Conservation (phyloP, 1,140 invertebrate genomes). For the Bombus picipes region DNA sequence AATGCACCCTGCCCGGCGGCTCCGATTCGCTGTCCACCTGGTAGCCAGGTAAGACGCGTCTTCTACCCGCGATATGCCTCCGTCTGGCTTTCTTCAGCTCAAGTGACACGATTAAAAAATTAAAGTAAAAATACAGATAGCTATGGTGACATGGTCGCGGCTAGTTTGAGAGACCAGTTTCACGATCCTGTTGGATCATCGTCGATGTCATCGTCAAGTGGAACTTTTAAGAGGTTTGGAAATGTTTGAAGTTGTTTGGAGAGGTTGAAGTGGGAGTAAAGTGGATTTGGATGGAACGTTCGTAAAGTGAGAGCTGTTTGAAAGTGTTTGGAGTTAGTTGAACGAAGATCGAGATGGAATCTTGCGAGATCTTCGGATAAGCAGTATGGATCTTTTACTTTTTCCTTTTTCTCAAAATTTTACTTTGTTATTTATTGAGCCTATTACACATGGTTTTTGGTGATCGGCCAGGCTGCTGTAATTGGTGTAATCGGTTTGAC, state of each 20-base stretch:
- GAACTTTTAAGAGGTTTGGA: neutral
- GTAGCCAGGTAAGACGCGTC: conserved; percentile 61
- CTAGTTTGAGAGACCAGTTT: neutral
- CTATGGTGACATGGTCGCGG: neutral
- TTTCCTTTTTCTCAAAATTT: neutral
- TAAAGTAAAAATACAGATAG: neutral
- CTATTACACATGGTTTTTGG: neutral
- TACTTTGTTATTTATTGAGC: too few relatives aligned
- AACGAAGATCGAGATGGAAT: neutral
- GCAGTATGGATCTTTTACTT: neutral
- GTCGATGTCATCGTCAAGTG: neutral
- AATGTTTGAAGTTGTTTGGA: neutral
- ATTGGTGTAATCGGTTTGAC: neutral
- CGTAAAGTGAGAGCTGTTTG: neutral
- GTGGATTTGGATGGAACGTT: neutral
- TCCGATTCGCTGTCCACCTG: conserved; percentile 45
- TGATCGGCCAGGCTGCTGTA: neutral
- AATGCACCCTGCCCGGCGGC: conserved; percentile 58
- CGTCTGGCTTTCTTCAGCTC: neutral
- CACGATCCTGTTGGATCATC: neutral
- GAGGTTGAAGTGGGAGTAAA: neutral
- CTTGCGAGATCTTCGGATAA: neutral
- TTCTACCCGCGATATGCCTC: too few relatives aligned
- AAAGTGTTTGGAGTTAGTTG: neutral
- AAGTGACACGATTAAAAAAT: neutral